A percentile compares a stretch with the other conserved stretches of the same genome.
These are phyloP conservation scores for Peromyscus eremicus DNA, from an alignment of 2,797 vertebrate genomes.

Conservation along the genomic window DNA sequence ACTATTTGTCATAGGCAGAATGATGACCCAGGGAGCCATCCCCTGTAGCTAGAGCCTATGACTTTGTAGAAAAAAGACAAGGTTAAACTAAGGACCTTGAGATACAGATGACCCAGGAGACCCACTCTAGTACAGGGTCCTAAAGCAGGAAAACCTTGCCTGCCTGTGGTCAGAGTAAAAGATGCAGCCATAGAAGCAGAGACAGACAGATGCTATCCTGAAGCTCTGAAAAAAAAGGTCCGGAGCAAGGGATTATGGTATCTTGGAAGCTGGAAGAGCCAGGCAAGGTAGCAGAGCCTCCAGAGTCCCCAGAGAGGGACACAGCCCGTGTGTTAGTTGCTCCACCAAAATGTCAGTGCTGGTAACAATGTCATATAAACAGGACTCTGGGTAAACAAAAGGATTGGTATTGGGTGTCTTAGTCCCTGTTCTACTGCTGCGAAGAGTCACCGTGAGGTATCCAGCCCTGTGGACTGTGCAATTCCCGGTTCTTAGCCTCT, in stretches of 20 bases:
- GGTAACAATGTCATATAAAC: background rate
- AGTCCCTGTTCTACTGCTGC: no score
- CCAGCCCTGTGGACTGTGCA: background rate
- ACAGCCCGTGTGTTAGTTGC: no score
- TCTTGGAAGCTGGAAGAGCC: background rate
- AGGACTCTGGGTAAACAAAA: background rate
- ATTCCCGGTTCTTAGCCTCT: background rate
- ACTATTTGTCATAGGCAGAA: background rate
- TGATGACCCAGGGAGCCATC: no score
- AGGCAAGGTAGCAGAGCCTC: background rate
- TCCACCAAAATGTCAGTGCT: background rate
- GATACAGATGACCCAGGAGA: background rate
- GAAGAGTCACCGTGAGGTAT: background rate
- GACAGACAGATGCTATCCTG: rapidly evolving
- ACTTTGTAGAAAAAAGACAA: background rate
- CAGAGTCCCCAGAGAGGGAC: background rate
- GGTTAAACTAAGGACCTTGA: background rate
- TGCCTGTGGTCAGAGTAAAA: background rate
- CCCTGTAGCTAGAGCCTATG: background rate
- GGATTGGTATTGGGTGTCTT: background rate
- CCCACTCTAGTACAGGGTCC: background rate
- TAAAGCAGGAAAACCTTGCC: background rate
- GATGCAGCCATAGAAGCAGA: background rate
- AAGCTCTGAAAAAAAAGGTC: background rate
- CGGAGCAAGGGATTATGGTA: background rate